Percentiles rank a stretch among this genome's conserved stretches.
These are phyloP conservation scores for Drosophila biarmipes DNA, from an alignment of 1,140 invertebrate species.

Conservation along the genomic window DNA sequence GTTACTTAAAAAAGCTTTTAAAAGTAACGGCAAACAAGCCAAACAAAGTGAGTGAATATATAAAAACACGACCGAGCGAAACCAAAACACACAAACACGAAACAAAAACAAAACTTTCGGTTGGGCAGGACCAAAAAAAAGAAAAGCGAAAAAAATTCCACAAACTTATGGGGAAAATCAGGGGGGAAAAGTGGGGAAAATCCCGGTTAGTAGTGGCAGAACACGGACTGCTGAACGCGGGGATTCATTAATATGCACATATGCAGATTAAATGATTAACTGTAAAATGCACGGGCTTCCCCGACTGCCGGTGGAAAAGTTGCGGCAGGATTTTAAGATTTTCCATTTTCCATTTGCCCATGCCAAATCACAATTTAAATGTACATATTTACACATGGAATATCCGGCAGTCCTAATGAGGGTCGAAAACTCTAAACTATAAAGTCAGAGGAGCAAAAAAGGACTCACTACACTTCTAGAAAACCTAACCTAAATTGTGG, in stretches of 20 bases:
- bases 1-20: slow-evolving; percentile 83
- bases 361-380: background rate
- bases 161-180: background rate
- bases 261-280: slow-evolving; percentile 81
- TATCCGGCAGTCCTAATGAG: slow-evolving; percentile 17
- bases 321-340: slow-evolving; percentile 4
- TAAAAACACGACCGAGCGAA: slow-evolving; percentile 35
- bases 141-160: background rate
- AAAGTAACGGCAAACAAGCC: slow-evolving; percentile 60
- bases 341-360: background rate
- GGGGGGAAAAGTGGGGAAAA: slow-evolving; percentile 1
- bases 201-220: background rate
- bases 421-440: background rate
- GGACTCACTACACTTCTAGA: background rate
- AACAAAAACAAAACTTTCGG: slow-evolving; percentile 39
- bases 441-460: background rate
- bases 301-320: background rate
- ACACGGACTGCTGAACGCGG: background rate
- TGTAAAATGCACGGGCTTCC: slow-evolving; percentile 29
- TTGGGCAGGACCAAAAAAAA: background rate
- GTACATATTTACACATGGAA: background rate
- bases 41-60: slow-evolving; percentile 27
- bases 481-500: background rate
- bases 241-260: slow-evolving; percentile 78
- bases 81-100: slow-evolving; percentile 42